Percentiles rank a stretch among this genome's conserved stretches.
phyloP scores from a whole-genome alignment of 2,113 vertebrate species.

The Chauna torquata region DNA sequence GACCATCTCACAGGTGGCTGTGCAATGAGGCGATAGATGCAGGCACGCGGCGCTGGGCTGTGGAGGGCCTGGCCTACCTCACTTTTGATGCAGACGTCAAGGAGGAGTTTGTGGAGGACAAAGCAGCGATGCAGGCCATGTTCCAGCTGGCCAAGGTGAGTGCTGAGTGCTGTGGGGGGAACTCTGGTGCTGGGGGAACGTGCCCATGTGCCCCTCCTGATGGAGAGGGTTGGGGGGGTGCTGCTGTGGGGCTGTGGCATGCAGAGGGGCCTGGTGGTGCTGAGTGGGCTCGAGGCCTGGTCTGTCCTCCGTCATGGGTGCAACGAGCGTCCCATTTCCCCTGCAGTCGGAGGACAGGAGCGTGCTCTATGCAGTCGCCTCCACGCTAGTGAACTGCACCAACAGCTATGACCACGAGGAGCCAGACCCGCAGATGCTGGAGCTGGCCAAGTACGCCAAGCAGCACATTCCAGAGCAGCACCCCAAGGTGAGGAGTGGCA shows the following conservation, averaged over 20 bases:
- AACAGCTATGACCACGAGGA: conserved; percentile 95
- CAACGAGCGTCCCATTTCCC: accelerated
- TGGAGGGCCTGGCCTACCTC: conserved; percentile 96
- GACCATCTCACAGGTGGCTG: conserved; percentile 82
- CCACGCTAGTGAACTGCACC: conserved; percentile 94
- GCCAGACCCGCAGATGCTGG: conserved; percentile 94
- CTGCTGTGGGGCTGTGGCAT: accelerated
- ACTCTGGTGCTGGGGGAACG: not conserved
- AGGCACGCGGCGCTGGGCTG: conserved; percentile 91
- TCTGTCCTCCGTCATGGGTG: accelerated
- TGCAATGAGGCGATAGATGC: conserved; percentile 87
- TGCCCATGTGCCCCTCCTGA: too few relatives aligned
- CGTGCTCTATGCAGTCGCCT: conserved; percentile 91
- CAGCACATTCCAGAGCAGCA: conserved; percentile 96
- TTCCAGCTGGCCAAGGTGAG: conserved; percentile 90
- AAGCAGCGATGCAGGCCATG: conserved; percentile 88
- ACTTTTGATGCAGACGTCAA: conserved; percentile 97
- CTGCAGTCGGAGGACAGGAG: conserved; percentile 91
- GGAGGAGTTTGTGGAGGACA: conserved; percentile 92
- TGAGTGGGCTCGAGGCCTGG: not conserved
- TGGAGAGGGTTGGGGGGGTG: not conserved
- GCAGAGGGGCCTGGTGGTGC: not conserved
- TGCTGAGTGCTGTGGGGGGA: accelerated
- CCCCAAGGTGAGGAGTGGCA: conserved; percentile 84
- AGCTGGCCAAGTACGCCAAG: conserved; percentile 96